Conservation (phyloP, 2,888 invertebrate genomes). For the Lissonota sp. region DNA sequence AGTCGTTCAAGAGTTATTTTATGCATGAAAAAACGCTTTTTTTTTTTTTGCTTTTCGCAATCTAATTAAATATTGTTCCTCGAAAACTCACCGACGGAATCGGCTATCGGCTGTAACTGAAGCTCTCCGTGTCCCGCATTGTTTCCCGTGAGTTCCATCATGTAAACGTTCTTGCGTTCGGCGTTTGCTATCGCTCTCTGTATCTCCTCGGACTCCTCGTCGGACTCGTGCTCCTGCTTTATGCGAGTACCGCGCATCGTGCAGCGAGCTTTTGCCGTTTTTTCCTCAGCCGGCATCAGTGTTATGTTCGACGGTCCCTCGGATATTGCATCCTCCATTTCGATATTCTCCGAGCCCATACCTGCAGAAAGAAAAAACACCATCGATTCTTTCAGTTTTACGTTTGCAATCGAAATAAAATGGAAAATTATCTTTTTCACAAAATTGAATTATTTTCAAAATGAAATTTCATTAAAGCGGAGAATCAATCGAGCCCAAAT, state of each 20-base stretch:
- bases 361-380: slow-evolving; percentile 68
- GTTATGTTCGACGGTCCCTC: slow-evolving; percentile 85
- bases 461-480: no score
- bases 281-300: slow-evolving; percentile 81
- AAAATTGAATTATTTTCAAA: no score
- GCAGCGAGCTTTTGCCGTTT: slow-evolving; percentile 81
- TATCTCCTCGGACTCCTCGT: slow-evolving; percentile 81
- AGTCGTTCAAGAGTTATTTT: background rate
- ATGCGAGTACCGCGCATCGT: slow-evolving; percentile 82
- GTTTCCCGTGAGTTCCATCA: slow-evolving; percentile 80
- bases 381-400: background rate
- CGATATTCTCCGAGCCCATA: slow-evolving; percentile 80
- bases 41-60: background rate
- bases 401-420: background rate
- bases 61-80: slow-evolving; percentile 21
- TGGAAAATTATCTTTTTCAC: background rate
- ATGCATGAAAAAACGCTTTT: no score
- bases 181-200: slow-evolving; percentile 77
- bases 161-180: slow-evolving; percentile 80
- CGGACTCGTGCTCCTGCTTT: slow-evolving; percentile 82
- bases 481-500: no score
- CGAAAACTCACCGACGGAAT: slow-evolving; percentile 70
- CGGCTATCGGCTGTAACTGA: slow-evolving; percentile 75
- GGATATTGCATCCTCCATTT: slow-evolving; percentile 79
- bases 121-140: slow-evolving; percentile 72